phyloP scores from a whole-genome alignment of 2,888 invertebrate genomes.

The Cerceris ruficornis region DNA sequence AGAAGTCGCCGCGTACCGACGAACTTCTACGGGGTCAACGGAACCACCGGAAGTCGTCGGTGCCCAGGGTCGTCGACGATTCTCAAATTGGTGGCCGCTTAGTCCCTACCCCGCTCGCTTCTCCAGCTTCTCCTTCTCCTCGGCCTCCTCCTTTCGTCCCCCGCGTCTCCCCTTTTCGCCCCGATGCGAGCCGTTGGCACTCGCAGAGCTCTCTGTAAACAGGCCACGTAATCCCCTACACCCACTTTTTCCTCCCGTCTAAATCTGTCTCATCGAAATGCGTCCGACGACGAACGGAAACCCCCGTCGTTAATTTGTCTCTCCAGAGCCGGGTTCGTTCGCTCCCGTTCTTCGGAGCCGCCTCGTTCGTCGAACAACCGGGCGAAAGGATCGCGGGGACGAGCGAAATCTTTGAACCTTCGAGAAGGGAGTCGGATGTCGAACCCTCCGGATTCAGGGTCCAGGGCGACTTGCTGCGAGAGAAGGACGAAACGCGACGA shows the following conservation, averaged over 20 bases:
- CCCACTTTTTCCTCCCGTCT: slow-evolving; percentile 65
- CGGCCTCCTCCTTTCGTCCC: slow-evolving; percentile 11
- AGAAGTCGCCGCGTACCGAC: slow-evolving; percentile 48
- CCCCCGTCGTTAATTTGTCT: slow-evolving; percentile 65
- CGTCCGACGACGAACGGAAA: slow-evolving; percentile 65
- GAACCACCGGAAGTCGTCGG: slow-evolving; percentile 79
- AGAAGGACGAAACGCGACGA: background rate
- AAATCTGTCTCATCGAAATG: slow-evolving; percentile 69
- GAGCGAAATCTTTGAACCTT: background rate
- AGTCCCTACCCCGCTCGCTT: slow-evolving; percentile 11
- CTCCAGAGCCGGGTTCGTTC: slow-evolving; percentile 28
- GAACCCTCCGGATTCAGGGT: background rate
- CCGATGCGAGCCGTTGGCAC: slow-evolving; percentile 49
- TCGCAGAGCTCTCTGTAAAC: slow-evolving; percentile 61
- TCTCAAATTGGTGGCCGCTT: slow-evolving; percentile 67
- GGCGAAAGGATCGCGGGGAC: background rate
- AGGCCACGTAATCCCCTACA: slow-evolving; percentile 67
- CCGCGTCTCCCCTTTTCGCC: slow-evolving; percentile 24
- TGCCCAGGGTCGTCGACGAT: slow-evolving; percentile 69
- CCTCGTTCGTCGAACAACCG: slow-evolving; percentile 4
- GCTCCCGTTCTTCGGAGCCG: slow-evolving; percentile 17
- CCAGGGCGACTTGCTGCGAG: background rate
- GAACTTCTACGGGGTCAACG: slow-evolving; percentile 76
- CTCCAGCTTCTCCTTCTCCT: slow-evolving; percentile 6
- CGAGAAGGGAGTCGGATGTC: background rate